Evolutionary conservation across 2,797 vertebrate species (phyloP).

Genomic region (Glossophaga mutica): DNA sequence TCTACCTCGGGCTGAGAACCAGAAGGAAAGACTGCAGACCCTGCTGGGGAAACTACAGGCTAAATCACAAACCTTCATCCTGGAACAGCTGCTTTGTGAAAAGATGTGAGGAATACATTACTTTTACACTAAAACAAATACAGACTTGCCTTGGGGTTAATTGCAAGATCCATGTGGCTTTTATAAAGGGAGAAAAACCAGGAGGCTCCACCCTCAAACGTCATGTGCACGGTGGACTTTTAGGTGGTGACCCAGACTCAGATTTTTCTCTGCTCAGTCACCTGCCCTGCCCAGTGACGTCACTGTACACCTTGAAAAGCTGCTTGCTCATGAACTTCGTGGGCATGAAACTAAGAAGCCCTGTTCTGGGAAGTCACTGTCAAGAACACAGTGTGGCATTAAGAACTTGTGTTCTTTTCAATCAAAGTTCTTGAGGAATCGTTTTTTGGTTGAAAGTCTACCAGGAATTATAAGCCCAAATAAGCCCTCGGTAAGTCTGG

Average conservation of each 20-base stretch:
- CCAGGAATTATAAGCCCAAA: neutral
- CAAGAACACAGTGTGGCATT: neutral
- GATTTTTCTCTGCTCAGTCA: neutral
- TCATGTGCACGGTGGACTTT: neutral
- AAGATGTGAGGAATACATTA: neutral
- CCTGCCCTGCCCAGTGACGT: neutral
- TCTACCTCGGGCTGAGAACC: neutral
- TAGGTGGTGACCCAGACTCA: neutral
- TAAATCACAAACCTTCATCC: neutral
- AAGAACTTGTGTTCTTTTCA: neutral
- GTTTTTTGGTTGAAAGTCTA: neutral
- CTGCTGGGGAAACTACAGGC: neutral
- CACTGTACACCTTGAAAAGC: neutral
- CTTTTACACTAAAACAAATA: constrained; percentile 24
- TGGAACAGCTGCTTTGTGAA: neutral
- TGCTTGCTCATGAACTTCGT: neutral
- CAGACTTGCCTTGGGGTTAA: neutral
- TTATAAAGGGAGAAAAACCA: neutral
- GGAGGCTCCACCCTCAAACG: neutral
- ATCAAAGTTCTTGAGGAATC: neutral
- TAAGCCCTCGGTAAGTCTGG: neutral
- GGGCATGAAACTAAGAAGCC: neutral
- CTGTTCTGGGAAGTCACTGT: neutral
- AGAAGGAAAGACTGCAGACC: neutral
- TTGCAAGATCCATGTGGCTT: neutral